Percentiles rank a stretch among this genome's conserved stretches.
Conservation (phyloP, 2,797 vertebrate genomes). For the Xerus rutilus region DNA sequence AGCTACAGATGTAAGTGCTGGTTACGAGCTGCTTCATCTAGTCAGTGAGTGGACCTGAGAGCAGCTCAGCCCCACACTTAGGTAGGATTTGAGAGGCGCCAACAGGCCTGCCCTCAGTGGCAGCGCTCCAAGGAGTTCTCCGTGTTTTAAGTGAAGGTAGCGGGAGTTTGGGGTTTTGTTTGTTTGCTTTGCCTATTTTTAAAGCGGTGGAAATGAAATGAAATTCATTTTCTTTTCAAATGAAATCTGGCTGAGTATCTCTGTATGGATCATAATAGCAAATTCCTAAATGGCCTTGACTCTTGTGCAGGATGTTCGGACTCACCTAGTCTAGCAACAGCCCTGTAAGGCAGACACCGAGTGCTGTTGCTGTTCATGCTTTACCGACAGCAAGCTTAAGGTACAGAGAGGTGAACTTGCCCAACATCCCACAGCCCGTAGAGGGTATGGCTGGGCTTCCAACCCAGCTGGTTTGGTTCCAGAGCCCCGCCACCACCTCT, state of each 20-base stretch:
- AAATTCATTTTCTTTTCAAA: no score
- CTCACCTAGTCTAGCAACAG: background rate
- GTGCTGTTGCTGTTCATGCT: background rate
- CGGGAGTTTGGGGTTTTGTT: conserved; percentile 11
- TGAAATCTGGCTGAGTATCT: background rate
- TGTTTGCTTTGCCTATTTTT: conserved; percentile 34
- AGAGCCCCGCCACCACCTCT: background rate
- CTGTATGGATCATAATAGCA: background rate
- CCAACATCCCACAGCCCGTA: background rate
- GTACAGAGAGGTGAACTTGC: background rate
- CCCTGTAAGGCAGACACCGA: background rate
- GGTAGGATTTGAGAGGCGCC: conserved; percentile 55
- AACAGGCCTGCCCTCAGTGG: background rate
- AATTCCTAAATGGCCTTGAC: background rate
- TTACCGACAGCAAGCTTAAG: background rate
- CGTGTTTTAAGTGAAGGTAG: conserved; percentile 29
- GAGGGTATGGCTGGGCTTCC: background rate
- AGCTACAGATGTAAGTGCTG: background rate
- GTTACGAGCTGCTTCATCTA: background rate
- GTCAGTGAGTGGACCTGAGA: background rate
- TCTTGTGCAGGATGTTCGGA: background rate
- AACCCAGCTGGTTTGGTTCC: background rate
- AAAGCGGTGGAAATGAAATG: background rate
- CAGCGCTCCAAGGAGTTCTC: background rate
- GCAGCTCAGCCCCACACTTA: background rate